These are phyloP conservation scores for Oplegnathus fasciatus DNA, from an alignment of 2,113 vertebrate species.

Conservation along the genomic window DNA sequence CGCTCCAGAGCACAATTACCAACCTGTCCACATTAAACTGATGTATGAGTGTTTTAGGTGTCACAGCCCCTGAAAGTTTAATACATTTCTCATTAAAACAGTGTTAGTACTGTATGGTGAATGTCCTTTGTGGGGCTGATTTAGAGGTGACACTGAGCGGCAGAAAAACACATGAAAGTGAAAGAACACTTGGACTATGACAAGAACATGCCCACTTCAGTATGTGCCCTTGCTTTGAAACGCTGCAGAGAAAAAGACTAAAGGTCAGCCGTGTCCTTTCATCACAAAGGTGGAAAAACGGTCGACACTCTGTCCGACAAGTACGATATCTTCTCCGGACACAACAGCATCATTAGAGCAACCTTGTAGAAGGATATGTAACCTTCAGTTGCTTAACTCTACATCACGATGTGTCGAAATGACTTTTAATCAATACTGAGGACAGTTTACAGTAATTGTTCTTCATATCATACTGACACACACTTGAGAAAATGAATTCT, in stretches of 20 bases:
- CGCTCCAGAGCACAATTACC: slow-evolving; percentile 66
- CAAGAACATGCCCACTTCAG: slow-evolving; percentile 32
- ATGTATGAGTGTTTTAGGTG: slow-evolving; percentile 69
- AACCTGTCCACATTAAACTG: slow-evolving; percentile 69
- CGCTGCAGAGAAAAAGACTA: slow-evolving; percentile 39
- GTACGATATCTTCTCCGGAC: not conserved
- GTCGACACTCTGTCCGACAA: slow-evolving; percentile 42
- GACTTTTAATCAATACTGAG: slow-evolving; percentile 13
- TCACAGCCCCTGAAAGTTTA: slow-evolving; percentile 65
- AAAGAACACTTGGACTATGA: slow-evolving; percentile 12
- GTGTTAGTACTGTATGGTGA: slow-evolving; percentile 28
- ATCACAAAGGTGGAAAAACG: slow-evolving; percentile 48
- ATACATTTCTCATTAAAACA: slow-evolving; percentile 65
- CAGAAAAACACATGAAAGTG: slow-evolving; percentile 24
- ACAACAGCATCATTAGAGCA: slow-evolving; percentile 23
- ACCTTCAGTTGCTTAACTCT: slow-evolving; percentile 29
- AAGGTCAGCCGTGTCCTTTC: slow-evolving; percentile 53
- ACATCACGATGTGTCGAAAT: slow-evolving; percentile 7
- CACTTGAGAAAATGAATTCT: not conserved
- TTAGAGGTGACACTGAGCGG: slow-evolving; percentile 33
- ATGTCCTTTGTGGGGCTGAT: slow-evolving; percentile 36
- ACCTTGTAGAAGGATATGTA: slow-evolving; percentile 38
- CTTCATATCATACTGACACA: not conserved
- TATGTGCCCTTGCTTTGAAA: slow-evolving; percentile 39
- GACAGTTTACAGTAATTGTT: not conserved